Conservation (phyloP, 2,797 vertebrate species). For the Lepilemur ruficaudatus region DNA sequence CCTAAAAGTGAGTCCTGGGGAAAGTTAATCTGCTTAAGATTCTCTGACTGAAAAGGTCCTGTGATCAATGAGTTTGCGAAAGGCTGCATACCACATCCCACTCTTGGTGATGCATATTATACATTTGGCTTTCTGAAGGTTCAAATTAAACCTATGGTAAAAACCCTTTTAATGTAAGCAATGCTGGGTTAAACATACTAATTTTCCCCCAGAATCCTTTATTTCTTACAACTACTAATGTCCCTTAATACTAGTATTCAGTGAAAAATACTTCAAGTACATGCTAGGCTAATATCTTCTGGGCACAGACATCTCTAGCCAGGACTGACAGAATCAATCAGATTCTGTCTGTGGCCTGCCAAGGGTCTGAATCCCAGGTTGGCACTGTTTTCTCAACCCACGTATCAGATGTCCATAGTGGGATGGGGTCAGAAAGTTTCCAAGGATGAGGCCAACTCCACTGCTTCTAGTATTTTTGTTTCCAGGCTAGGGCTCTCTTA, state of each 20-base stretch:
- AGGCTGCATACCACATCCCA: neutral
- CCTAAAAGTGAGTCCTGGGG: neutral
- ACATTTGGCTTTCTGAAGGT: neutral
- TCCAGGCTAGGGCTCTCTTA: neutral
- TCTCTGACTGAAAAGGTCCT: neutral
- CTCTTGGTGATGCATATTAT: neutral
- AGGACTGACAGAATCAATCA: neutral
- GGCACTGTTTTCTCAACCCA: neutral
- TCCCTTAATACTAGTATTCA: neutral
- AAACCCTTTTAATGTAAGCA: neutral
- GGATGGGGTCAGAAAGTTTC: neutral
- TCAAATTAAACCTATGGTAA: neutral
- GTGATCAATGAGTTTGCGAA: neutral
- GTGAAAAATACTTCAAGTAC: neutral
- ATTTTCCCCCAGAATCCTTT: constrained; percentile 5
- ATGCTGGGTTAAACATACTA: neutral
- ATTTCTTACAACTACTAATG: neutral
- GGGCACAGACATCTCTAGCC: neutral
- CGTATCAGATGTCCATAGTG: neutral
- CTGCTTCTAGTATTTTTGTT: neutral
- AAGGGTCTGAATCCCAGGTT: neutral
- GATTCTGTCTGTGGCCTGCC: neutral
- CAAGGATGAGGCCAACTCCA: neutral
- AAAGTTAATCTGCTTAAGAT: neutral
- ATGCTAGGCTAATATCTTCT: neutral